phyloP scores from a whole-genome alignment of 2,113 vertebrate species.

The Castor canadensis region DNA sequence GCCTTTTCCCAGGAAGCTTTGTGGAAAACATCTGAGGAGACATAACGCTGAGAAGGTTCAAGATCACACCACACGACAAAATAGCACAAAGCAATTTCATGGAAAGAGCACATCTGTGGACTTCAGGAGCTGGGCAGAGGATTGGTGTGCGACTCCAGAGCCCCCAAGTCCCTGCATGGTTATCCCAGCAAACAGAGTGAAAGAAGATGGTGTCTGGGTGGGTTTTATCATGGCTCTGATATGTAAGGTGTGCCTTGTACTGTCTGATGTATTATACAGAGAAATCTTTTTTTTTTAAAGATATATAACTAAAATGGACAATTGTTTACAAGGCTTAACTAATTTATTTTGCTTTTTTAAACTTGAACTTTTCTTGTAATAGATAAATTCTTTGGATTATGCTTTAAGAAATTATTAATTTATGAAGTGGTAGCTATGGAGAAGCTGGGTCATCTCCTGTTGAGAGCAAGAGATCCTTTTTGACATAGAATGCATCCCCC shows the following conservation, averaged over 20 bases:
- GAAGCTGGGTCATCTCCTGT: constrained; percentile 89
- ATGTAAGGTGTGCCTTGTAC: constrained; percentile 94
- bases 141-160: constrained; percentile 70
- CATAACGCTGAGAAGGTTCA: constrained; percentile 47
- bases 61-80: constrained; percentile 65
- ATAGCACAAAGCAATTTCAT: constrained; percentile 82
- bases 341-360: constrained; percentile 90
- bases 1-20: constrained; percentile 98
- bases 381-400: constrained; percentile 85
- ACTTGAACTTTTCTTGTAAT: constrained; percentile 88
- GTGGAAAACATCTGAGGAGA: constrained; percentile 93
- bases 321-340: constrained; percentile 92
- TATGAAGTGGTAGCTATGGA: constrained; percentile 86
- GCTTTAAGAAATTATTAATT: constrained; percentile 88
- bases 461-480: constrained; percentile 78
- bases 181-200: constrained; percentile 68
- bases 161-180: constrained; percentile 70
- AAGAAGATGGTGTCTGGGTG: constrained; percentile 64
- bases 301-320: constrained; percentile 88
- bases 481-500: constrained; percentile 73
- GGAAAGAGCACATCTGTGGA: constrained; percentile 78
- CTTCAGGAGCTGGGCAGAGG: constrained; percentile 74
- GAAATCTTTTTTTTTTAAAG: constrained; percentile 74
- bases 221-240: constrained; percentile 77
- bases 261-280: constrained; percentile 92